Evolutionary conservation across 2,113 vertebrate species (phyloP).

Genomic region (Sander lucioperca): DNA sequence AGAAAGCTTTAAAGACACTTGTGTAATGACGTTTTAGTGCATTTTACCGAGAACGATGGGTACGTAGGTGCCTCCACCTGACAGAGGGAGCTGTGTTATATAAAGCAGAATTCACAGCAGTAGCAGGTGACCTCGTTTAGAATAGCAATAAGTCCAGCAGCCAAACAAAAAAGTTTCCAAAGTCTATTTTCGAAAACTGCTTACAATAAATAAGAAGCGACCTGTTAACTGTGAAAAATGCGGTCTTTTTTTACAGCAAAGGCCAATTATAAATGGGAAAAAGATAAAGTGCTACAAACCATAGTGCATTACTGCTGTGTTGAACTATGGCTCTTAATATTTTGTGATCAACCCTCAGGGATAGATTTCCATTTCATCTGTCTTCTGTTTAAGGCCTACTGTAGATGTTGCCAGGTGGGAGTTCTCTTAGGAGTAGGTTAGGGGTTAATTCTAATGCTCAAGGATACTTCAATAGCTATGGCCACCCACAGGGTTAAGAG

Average conservation of each 20-base stretch:
- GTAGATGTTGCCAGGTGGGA: not conserved
- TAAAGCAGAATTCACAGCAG: conserved; percentile 54
- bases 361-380: not conserved
- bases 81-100: conserved; percentile 57
- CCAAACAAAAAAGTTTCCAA: conserved; percentile 38
- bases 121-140: conserved; percentile 66
- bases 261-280: not conserved
- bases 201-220: conserved; percentile 27
- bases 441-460: conserved; percentile 1
- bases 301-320: not conserved
- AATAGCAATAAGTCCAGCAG: conserved; percentile 32
- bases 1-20: conserved; percentile 6
- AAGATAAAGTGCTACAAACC: not conserved
- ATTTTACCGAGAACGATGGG: conserved; percentile 7
- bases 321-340: not conserved
- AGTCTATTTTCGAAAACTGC: conserved; percentile 44
- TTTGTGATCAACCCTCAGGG: not conserved
- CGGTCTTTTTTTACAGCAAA: not conserved
- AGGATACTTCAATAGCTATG: not conserved
- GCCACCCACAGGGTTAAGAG: not conserved
- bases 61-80: conserved; percentile 51
- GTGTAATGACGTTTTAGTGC: conserved; percentile 34
- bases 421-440: not conserved
- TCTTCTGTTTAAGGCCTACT: not conserved
- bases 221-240: conserved; percentile 17